Evolutionary conservation across 2,797 vertebrate genomes (phyloP), one percentile per base, ranked within the genome.

Genomic region (Cuniculus paca): DNA sequence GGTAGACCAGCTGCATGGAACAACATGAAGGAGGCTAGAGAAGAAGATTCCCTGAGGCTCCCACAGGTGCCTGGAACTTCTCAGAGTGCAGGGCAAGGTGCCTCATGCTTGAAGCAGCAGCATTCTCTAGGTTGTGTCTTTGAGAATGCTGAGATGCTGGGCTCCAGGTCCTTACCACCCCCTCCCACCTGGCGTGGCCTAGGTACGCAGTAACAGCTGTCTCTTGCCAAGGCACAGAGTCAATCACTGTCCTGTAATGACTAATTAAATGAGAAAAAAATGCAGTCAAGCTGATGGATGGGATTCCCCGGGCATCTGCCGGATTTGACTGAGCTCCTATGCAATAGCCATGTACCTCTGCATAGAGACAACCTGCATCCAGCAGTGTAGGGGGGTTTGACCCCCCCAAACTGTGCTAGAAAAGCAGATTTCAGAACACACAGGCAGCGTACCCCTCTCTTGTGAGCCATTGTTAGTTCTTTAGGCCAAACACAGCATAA

Each of bases 401-500:
- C 78, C 58, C 54, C 54, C 91, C 72, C 34, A 14, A 45, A 36
- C 42, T n/a, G 68, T 24, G 52, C 84, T 28, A 34, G 54, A n/a
- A 52, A n/a, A 81, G 36, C 0, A 9, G 26, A 12, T 6, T n/a
- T 22, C 14, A 7, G 65, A 7, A 9, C 20, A 1, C 14, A 2
- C 1, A 0, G 1, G 0, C 4, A 11, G 6, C 0, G 20, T 0
- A 11, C 13, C 12, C 42, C 20, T 7, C 0, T 4, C 0, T 31
- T 31, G 82, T 22, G 39, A 36, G 0, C 50, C 5, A 13, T 5
- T 7, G 2, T 34, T 16, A 14, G n/a, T 74, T 31, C 50, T 1
- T 56, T 5, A 13, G 54, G 1, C 1, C 6, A 26, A 63, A 1
- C 0, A 1, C 34, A 0, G 17, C 10, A 0, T 3, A 14, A 1